Evolutionary conservation across 2,888 invertebrate genomes (phyloP).

Genomic region (Drosophila colorata): DNA sequence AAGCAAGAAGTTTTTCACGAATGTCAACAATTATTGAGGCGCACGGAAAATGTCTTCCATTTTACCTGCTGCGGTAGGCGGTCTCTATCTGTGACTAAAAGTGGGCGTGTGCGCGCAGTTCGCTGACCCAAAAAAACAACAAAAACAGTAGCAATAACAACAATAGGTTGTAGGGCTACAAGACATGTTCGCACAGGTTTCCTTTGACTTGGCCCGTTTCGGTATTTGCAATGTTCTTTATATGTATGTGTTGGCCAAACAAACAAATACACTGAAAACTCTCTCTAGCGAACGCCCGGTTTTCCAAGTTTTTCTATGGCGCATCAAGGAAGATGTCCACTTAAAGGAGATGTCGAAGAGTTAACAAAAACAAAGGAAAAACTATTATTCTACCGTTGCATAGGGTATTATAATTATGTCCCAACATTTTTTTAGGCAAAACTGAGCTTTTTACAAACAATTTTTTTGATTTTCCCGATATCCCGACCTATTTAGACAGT

Average conservation of each 20-base stretch:
- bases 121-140: slow-evolving; percentile 40
- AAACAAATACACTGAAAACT: background rate
- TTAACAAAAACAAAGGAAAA: too few relatives aligned
- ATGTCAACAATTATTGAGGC: slow-evolving; percentile 34
- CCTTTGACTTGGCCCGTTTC: slow-evolving; percentile 9
- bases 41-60: slow-evolving; percentile 7
- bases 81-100: slow-evolving; percentile 34
- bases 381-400: too few relatives aligned
- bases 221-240: background rate
- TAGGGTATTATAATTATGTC: too few relatives aligned
- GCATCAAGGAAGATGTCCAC: too few relatives aligned
- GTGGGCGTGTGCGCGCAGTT: slow-evolving; percentile 36
- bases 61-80: background rate
- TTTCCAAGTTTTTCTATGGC: too few relatives aligned
- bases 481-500: too few relatives aligned
- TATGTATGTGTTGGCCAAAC: background rate
- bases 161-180: slow-evolving; percentile 1
- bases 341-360: too few relatives aligned
- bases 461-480: too few relatives aligned
- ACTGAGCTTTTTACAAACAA: too few relatives aligned
- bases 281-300: too few relatives aligned
- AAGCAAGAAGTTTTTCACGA: slow-evolving; percentile 25
- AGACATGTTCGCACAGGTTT: slow-evolving; percentile 36
- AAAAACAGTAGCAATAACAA: slow-evolving; percentile 13
- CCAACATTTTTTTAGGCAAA: too few relatives aligned